These are phyloP conservation scores for Aptenodytes forsteri DNA, from an alignment of 2,113 vertebrate species.

Conservation along the genomic window DNA sequence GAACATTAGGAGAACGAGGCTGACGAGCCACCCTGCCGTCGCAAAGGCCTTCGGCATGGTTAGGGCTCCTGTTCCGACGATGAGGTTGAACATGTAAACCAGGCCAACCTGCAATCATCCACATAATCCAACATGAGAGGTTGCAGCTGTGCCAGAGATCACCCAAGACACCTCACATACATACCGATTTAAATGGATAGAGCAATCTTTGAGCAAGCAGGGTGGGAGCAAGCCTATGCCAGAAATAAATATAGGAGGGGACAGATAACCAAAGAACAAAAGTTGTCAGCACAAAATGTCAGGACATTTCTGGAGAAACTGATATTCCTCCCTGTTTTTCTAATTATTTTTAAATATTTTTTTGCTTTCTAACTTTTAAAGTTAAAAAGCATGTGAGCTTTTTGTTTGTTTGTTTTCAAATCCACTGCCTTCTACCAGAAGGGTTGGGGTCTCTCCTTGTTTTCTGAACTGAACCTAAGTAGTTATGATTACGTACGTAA, in stretches of 20 bases:
- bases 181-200: not conserved
- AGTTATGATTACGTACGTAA: not conserved
- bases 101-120: slow-evolving; percentile 86
- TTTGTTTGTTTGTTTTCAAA: not conserved
- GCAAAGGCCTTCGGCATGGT: slow-evolving; percentile 98
- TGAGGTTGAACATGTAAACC: slow-evolving; percentile 99
- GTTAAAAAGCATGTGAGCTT: not conserved
- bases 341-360: not conserved
- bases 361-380: not conserved
- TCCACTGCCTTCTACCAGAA: not conserved
- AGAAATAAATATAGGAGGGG: not conserved
- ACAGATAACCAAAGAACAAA: not conserved
- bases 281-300: no score
- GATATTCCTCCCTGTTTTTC: not conserved
- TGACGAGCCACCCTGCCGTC: slow-evolving; percentile 91
- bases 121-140: not conserved
- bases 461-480: not conserved
- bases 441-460: not conserved
- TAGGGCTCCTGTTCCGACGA: slow-evolving; percentile 93
- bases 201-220: not conserved
- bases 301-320: not conserved
- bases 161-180: fast-evolving
- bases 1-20: slow-evolving; percentile 87
- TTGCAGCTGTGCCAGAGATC: not conserved
- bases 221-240: not conserved